Evolutionary conservation across 2,888 invertebrate species (phyloP).

Genomic region (Dolichomitus sp.): DNA sequence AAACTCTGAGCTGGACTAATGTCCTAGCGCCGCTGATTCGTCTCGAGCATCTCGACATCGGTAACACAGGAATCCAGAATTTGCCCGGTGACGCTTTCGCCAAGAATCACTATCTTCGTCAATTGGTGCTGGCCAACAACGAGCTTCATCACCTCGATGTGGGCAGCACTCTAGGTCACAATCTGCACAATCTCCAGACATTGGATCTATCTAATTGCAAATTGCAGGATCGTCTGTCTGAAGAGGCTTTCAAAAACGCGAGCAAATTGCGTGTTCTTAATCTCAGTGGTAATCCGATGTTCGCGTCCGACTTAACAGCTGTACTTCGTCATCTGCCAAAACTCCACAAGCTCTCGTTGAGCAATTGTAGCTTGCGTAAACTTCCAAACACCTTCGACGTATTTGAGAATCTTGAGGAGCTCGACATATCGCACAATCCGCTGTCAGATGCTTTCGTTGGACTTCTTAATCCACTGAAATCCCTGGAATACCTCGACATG

Average conservation of each 20-base stretch:
- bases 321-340: constrained; percentile 90
- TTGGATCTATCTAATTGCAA: constrained; percentile 91
- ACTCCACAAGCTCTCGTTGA: constrained; percentile 90
- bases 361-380: constrained; percentile 89
- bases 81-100: constrained; percentile 90
- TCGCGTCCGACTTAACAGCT: constrained; percentile 90
- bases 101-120: constrained; percentile 89
- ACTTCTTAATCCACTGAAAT: constrained; percentile 89
- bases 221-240: constrained; percentile 90
- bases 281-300: constrained; percentile 90
- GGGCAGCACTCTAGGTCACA: constrained; percentile 89
- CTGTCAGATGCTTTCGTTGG: constrained; percentile 90
- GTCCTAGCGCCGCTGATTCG: constrained; percentile 89
- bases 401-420: constrained; percentile 89
- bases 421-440: constrained; percentile 91
- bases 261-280: constrained; percentile 90
- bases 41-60: constrained; percentile 89
- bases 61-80: constrained; percentile 88
- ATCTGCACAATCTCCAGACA: constrained; percentile 89
- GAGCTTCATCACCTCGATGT: constrained; percentile 90
- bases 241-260: constrained; percentile 90
- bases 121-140: constrained; percentile 90
- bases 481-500: constrained; percentile 91
- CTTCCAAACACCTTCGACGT: constrained; percentile 90
- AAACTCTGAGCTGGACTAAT: constrained; percentile 88